Evolutionary conservation across 2,888 invertebrate genomes (phyloP), one percentile per base, ranked within the genome.

Genomic region (Polydrusus tereticollis): DNA sequence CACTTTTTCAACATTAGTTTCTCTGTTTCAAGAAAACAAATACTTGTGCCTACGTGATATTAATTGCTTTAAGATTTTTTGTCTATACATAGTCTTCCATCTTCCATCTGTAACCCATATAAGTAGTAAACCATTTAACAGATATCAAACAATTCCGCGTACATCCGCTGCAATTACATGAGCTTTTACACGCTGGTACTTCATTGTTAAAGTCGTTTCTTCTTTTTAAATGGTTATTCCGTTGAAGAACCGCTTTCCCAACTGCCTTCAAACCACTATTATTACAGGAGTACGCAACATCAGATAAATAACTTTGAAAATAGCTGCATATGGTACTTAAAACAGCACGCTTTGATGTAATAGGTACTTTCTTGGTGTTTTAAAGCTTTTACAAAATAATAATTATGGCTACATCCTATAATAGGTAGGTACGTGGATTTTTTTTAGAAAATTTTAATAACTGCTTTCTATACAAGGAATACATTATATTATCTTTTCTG

Each of bases 271-370:
- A 73, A 73, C 64, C 69, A 73, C 73, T 73, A 62, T 73, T 73
- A 73, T 73, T 73, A 73, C 68, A 70, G 55, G 47, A 55, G 55
- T 58, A 73, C 73, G 73, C 73, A 73, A 73, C 73, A 73, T 73
- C 73, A 73, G 73, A 73, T 73, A 73, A 73, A 69, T 73, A 64
- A 64, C 60, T 63, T 63, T 43, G 65, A 73, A 73, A 68, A 68
- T 58, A 72, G 58, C 21, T 58, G 68, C 58, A 59, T 63, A 69
- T 68, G 66, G 68, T 64, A 68, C 68, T 68, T 68, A 72, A 69
- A 64, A 64, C 68, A 72, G 72, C 72, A 72, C 72, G 72, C 72
- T 72, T 72, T 72, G 72, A 63, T 62, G 72, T 72, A 72, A 68
- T 68, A 69, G 72, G 68, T 68, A 63, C 68, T 63, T 68, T 68